Evolutionary conservation across 2,113 vertebrate species (phyloP), one percentile per base, ranked within the genome.

Genomic region (Alosa alosa): DNA sequence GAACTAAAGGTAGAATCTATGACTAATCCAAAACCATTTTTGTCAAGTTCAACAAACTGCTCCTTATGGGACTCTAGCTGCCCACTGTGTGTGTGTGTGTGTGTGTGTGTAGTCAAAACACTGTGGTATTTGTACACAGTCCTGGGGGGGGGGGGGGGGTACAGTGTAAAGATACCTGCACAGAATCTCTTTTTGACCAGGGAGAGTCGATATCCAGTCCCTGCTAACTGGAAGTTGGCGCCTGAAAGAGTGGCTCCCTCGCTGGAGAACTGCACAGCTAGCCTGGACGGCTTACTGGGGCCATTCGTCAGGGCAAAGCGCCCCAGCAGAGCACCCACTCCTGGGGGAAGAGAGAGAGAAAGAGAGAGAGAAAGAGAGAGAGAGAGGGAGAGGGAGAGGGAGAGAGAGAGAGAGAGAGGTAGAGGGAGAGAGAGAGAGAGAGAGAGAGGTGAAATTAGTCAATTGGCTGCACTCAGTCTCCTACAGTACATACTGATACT

Each of bases 101-200:
- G 31, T 31, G 31, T 31, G 31, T 31, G 31, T 31, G 31, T 31
- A 31, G 10, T 15, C 15, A 52, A 52, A 52, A 52, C 11, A 52
- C 10, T 52, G 1, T 17, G 50, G 50, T 52, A 13, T 52, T 52
- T 13, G 10, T 52, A 52, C 6, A 52, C 50, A 52, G 50, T 17
- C 11, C 50, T 52, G 50, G 50, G 10, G 31, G 31, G 31, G 31
- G 31, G 0, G 1, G 31, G 0, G 31, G 31, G 31, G 31, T 31
- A 31, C 31, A 31, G 31, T 31, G 31, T 31, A 31, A 31, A 91
- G 92, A 50, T 86, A 97, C 96, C 96, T 94, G 96, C 96, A 0
- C 96, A 96, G 86, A 97, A 97, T 85, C 96, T 96, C 92, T 96
- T 97, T 91, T 97, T 97, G 90, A 97, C 94, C 87, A 97, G 95